These are phyloP conservation scores for Centropyge bicolor DNA, from an alignment of 2,797 vertebrate genomes.

Conservation along the genomic window DNA sequence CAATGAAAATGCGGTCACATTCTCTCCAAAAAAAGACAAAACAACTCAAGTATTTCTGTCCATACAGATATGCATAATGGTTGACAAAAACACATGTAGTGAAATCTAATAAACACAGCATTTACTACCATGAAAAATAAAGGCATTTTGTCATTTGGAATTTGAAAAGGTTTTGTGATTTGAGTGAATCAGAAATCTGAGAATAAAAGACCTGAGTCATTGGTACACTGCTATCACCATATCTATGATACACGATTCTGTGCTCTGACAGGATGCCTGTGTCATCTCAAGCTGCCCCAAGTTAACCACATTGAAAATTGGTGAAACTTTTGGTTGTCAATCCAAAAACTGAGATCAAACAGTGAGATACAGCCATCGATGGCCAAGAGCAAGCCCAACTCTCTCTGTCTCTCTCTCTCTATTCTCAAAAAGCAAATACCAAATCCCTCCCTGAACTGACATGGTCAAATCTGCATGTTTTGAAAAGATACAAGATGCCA, in stretches of 20 bases:
- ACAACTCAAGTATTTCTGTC: not conserved
- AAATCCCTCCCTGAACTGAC: not conserved
- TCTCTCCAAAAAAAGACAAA: too few species aligned
- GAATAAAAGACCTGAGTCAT: not conserved
- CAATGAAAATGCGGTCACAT: too few species aligned
- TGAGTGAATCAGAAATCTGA: not conserved
- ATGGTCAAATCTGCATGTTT: not conserved
- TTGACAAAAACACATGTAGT: not conserved
- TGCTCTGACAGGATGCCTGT: not conserved
- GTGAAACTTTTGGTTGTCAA: not conserved
- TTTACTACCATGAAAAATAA: not conserved
- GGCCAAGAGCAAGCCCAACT: not conserved
- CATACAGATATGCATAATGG: too few species aligned
- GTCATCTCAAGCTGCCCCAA: not conserved
- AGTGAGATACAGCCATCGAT: too few species aligned
- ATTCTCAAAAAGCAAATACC: not conserved
- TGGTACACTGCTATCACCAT: not conserved
- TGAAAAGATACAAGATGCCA: not conserved
- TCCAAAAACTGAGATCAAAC: not conserved
- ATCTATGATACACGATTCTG: not conserved
- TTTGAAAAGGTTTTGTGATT: not conserved
- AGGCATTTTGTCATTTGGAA: not conserved
- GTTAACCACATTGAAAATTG: not conserved
- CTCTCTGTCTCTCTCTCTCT: not conserved
- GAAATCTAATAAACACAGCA: not conserved